Percentiles rank a stretch among this genome's conserved stretches.
These are phyloP conservation scores for Misgurnus mizolepis DNA, from an alignment of 2,113 vertebrate species.

Conservation along the genomic window DNA sequence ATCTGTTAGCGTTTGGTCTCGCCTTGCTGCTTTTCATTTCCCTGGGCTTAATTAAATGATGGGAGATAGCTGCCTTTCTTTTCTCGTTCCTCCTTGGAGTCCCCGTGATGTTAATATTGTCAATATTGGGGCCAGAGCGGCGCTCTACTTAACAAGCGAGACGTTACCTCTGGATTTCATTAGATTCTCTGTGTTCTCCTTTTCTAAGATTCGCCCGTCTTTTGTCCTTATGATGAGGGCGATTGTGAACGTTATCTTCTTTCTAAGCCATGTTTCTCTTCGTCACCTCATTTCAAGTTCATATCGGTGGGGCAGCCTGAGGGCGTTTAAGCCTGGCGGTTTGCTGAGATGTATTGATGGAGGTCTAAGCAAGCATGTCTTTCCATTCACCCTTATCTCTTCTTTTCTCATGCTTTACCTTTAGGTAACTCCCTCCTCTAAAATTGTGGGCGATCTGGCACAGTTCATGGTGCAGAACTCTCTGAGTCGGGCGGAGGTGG, in stretches of 20 bases:
- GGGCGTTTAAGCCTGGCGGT: not conserved
- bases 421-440: slow-evolving; percentile 92
- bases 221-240: slow-evolving; percentile 5
- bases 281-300: not conserved
- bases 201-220: not conserved
- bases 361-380: slow-evolving; percentile 26
- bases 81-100: slow-evolving; percentile 5
- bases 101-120: slow-evolving; percentile 44
- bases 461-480: slow-evolving; percentile 98
- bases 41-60: slow-evolving; percentile 58
- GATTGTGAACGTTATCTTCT: slow-evolving; percentile 29
- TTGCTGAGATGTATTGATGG: not conserved
- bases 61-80: slow-evolving; percentile 45
- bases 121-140: slow-evolving; percentile 29
- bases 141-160: slow-evolving; percentile 19
- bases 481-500: slow-evolving; percentile 80
- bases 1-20: slow-evolving; percentile 46
- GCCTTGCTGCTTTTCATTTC: slow-evolving; percentile 53
- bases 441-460: slow-evolving; percentile 94
- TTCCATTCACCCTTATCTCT: slow-evolving; percentile 37
- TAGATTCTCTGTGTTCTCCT: not conserved
- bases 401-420: not conserved
- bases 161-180: slow-evolving; percentile 18
- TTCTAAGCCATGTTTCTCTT: slow-evolving; percentile 26
- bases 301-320: not conserved